Base-by-base conservation (phyloP, 2,113 vertebrate species). In the Vulpes vulpes region DNA sequence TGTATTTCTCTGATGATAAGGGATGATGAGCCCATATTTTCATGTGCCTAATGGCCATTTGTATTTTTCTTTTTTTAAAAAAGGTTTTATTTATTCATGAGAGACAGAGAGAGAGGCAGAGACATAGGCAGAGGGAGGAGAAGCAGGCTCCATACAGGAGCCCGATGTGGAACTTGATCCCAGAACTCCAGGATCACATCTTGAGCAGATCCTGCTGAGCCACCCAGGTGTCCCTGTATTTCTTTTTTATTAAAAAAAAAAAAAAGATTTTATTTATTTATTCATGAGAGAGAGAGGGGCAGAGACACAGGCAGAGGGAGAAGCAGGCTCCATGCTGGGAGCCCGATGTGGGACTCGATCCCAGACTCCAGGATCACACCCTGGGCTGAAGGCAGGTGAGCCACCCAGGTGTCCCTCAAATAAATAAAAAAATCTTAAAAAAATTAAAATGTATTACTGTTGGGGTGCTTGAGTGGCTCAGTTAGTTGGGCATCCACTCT, bases 141-240 rank as follows among this genome's bases (percentile, higher is more conserved):
- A 38, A 49, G 73, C 11, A 25, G 73, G 22, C 38, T 49, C 38
- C 73, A 23, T 3, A 2, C 38, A 22, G 23, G 22, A 43, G 35
- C 20, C 2, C 2, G 11, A 43, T 2, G 2, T 0, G 8, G 4
- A n/a, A 9, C 67, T 35, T 2, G 25, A 71, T 38, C 69, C 69
- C 1, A 20, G n/a, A 8, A 71, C n/a, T 1, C n/a, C 20, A 35
- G 20, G n/a, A 74, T 74, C 22, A 74, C 14, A 11, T 25, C 38
- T 22, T 49, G 12, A 49, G 38, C 6, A 6, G 43, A 43, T 43
- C 43, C 43, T 43, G 43, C n/a, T 71, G n/a, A 74, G 22, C 71
- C 22, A 43, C 38, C 71, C 38, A 74, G 73, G 73, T 0, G 12
- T 11, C 38, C 23, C 38, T 74, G 32, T 16, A n/a, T 49, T 49